Conservation (phyloP, 2,797 vertebrate species). For the Oreochromis mossambicus region DNA sequence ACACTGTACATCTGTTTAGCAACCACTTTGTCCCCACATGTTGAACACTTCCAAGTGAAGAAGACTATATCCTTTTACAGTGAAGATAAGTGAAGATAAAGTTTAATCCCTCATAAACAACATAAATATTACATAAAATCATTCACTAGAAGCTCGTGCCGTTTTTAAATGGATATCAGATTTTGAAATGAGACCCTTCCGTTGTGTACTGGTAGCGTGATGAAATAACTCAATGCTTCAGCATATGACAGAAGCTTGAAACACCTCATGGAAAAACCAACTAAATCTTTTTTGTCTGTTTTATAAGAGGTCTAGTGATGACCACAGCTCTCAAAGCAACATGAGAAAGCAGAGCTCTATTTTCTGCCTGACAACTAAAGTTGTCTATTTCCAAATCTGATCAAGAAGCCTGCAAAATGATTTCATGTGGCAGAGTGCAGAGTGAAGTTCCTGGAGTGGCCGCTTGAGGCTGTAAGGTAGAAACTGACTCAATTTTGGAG, state of each 20-base stretch:
- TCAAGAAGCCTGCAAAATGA: too few relatives aligned
- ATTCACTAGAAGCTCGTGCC: background rate
- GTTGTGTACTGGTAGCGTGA: background rate
- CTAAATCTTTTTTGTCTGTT: constrained; percentile 40
- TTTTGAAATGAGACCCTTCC: constrained; percentile 16
- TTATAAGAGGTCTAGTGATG: constrained; percentile 31
- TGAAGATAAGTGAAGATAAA: background rate
- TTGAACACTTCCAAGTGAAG: constrained; percentile 7
- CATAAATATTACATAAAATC: background rate
- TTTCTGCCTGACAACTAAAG: constrained; percentile 31
- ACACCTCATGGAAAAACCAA: constrained; percentile 47
- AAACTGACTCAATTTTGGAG: background rate
- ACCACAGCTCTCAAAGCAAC: constrained; percentile 13
- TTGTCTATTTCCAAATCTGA: constrained; percentile 19
- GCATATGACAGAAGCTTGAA: constrained; percentile 40
- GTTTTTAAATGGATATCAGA: constrained; percentile 20
- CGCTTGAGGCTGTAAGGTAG: background rate
- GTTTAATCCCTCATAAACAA: background rate
- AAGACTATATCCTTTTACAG: constrained; percentile 4
- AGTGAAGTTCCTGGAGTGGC: background rate
- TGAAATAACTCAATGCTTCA: constrained; percentile 17
- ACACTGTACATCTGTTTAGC: constrained; percentile 34
- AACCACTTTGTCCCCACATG: constrained; percentile 23
- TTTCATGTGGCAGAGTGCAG: background rate
- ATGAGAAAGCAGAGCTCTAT: constrained; percentile 12